Evolutionary conservation across 2,797 vertebrate genomes (phyloP).

Genomic region (Tokudaia tokunoshimensis): DNA sequence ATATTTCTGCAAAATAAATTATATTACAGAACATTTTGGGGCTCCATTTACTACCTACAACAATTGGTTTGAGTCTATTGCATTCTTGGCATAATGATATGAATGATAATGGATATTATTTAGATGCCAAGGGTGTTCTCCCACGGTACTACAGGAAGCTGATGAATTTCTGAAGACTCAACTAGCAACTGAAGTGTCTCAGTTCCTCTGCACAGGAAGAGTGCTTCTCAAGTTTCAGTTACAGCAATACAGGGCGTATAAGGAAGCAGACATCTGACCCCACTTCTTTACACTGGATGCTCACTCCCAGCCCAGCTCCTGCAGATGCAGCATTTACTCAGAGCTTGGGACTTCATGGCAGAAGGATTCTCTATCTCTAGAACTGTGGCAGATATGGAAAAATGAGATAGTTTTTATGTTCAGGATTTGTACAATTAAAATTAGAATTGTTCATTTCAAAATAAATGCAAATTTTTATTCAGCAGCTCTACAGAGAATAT

Average conservation of each 20-base stretch:
- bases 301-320: not conserved
- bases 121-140: conserved; percentile 66
- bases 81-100: conserved; percentile 47
- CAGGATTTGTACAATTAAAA: not conserved
- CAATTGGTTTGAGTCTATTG: conserved; percentile 63
- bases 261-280: not conserved
- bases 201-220: not conserved
- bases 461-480: not conserved
- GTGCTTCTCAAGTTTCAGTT: not conserved
- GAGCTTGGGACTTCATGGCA: not conserved
- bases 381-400: not conserved
- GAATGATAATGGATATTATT: conserved; percentile 65
- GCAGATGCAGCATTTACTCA: not conserved
- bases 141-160: not conserved
- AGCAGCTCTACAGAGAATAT: not conserved
- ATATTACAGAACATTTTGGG: conserved; percentile 66
- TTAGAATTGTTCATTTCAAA: conserved; percentile 30
- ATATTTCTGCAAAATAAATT: conserved; percentile 79
- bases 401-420: not conserved
- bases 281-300: not conserved
- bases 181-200: not conserved
- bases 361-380: not conserved
- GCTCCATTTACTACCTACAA: conserved; percentile 71
- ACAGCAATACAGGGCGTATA: not conserved
- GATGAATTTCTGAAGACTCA: conserved; percentile 37